Base-by-base conservation (phyloP, 2,888 invertebrate genomes). In the Aphelenchoides bicaudatus region DNA sequence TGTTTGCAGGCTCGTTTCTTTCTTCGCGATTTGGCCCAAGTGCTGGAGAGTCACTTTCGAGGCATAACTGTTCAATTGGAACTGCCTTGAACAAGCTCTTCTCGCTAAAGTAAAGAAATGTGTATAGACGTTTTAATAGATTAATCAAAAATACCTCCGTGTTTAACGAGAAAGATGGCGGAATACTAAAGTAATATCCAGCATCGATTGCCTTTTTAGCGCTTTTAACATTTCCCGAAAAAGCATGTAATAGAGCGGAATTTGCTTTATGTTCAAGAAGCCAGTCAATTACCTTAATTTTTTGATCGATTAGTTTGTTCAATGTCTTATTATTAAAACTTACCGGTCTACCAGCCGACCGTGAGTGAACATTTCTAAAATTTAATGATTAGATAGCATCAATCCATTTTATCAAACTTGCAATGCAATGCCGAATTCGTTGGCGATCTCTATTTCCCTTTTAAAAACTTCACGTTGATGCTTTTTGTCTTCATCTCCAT, bases 41-140 rank as follows among this genome's bases (percentile, higher is more conserved):
- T 4, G 81, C 82, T 2, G 82, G 82, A 0, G 81, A 80, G 59
- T 82, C 82, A 3, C 82, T 82, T 67, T 82, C 82, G 28, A 82
- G 64, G n/a, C 82, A 63, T 2, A 82, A 66, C 34, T 76, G 75
- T 4, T 79, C 79, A 1, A 82, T 51, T 1, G 82, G 82, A 16
- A 82, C 58, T 1, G 68, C 63, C n/a, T 49, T 74, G 64, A 30
- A 82, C 76, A 28, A 82, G 69, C 59, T 76, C 75, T 55, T 75
- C 66, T 63, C 74, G 79, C 81, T 81, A n/a, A n/a, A n/a, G n/a
- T n/a, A n/a, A n/a, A n/a, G n/a, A n/a, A n/a, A n/a, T n/a, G n/a
- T n/a, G n/a, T n/a, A n/a, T n/a, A n/a, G n/a, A n/a, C n/a, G n/a
- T n/a, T n/a, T n/a, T n/a, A n/a, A n/a, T n/a, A n/a, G n/a, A n/a